Percentiles rank a stretch among this genome's conserved stretches.
Conservation (phyloP, 2,797 vertebrate genomes). For the Gephyroberyx darwinii region DNA sequence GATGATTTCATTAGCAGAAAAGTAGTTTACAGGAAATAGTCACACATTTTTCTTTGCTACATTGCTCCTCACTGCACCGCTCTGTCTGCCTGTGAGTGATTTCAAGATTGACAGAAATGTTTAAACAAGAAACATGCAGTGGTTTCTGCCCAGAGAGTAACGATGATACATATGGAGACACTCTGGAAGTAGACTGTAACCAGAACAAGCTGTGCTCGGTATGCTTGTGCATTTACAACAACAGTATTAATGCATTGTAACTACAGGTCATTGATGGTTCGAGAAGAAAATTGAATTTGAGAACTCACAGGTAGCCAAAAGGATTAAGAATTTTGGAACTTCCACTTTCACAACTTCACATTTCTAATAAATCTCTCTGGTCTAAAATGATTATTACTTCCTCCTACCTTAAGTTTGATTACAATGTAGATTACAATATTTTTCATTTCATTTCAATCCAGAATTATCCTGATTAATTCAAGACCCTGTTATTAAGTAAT, state of each 20-base stretch:
- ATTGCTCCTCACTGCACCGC: background rate
- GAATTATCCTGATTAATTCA: conserved; percentile 23
- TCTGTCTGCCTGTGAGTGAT: conserved; percentile 32
- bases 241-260: background rate
- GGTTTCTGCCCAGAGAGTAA: conserved; percentile 7
- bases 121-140: conserved; percentile 33
- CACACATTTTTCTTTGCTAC: conserved; percentile 19
- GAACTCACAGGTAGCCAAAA: background rate
- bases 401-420: background rate
- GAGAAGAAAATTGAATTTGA: background rate
- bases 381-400: background rate
- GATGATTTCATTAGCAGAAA: too few species aligned
- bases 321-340: background rate
- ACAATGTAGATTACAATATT: background rate
- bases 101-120: background rate
- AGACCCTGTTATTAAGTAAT: background rate
- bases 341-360: background rate
- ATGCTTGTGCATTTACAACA: background rate
- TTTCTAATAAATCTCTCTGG: background rate
- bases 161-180: background rate
- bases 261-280: background rate
- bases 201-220: background rate
- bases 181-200: conserved; percentile 32
- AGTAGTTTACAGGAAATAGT: conserved; percentile 39
- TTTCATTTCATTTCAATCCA: background rate